Evolutionary conservation across 2,888 invertebrate genomes (phyloP).

Genomic region (Spicauda simplicius): DNA sequence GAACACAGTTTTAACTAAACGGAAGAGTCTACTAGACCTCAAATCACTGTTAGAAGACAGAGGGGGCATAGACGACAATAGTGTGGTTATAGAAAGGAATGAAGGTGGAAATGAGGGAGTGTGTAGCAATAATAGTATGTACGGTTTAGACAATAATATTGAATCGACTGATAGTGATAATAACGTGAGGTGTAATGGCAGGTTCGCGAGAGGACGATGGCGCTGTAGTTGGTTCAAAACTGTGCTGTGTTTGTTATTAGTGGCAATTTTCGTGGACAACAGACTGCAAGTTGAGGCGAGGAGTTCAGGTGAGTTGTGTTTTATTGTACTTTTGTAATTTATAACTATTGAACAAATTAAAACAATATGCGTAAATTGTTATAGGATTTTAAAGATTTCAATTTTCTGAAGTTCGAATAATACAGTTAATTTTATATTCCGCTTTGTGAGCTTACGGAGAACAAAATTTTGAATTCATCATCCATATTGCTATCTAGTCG

Average conservation of each 20-base stretch:
- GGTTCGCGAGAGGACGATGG: slow-evolving; percentile 54
- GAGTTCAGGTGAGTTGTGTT: slow-evolving; percentile 72
- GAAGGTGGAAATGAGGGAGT: slow-evolving; percentile 51
- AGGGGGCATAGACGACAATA: slow-evolving; percentile 59
- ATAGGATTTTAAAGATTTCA: no score
- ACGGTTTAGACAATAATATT: slow-evolving; percentile 61
- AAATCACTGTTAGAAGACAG: slow-evolving; percentile 78
- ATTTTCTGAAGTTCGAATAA: no score
- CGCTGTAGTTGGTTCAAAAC: slow-evolving; percentile 74
- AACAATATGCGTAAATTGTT: no score
- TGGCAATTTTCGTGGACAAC: slow-evolving; percentile 64
- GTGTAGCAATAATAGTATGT: slow-evolving; percentile 63
- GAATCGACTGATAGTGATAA: slow-evolving; percentile 49
- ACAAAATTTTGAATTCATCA: no score
- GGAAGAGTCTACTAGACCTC: slow-evolving; percentile 70
- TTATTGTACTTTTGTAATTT: not conserved
- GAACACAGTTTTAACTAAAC: slow-evolving; percentile 64
- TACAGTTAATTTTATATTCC: no score
- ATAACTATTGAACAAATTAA: no score
- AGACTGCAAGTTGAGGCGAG: slow-evolving; percentile 67
- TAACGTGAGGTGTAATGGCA: slow-evolving; percentile 59
- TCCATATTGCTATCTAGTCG: no score
- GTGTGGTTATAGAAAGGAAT: slow-evolving; percentile 41
- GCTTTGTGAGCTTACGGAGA: no score
- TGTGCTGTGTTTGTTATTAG: slow-evolving; percentile 69